Conservation (phyloP, 2,888 invertebrate species). For the Parnassius apollo region DNA sequence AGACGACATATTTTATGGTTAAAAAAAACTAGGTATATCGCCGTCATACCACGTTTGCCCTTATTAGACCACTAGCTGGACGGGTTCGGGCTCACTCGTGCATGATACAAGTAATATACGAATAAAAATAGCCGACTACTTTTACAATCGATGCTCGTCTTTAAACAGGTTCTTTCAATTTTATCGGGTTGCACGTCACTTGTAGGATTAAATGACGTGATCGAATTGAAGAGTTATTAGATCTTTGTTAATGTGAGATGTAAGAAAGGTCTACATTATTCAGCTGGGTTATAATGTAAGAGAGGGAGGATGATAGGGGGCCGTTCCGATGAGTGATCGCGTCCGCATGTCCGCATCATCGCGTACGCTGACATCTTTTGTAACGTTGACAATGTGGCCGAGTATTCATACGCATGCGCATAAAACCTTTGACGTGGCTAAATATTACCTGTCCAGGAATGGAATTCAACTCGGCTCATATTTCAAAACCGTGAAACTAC, state of each 20-base stretch:
- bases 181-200: slow-evolving; percentile 29
- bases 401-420: slow-evolving; percentile 16
- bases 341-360: slow-evolving; percentile 54
- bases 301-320: slow-evolving; percentile 25
- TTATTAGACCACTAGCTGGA: slow-evolving; percentile 56
- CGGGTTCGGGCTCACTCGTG: slow-evolving; percentile 48
- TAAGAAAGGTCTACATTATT: slow-evolving; percentile 29
- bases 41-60: slow-evolving; percentile 64
- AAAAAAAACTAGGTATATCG: slow-evolving; percentile 55
- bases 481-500: slow-evolving; percentile 8
- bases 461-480: slow-evolving; percentile 10
- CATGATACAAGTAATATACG: slow-evolving; percentile 41
- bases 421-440: slow-evolving; percentile 6
- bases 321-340: slow-evolving; percentile 54
- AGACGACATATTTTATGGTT: slow-evolving; percentile 45
- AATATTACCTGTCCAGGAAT: slow-evolving; percentile 14
- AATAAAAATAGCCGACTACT: slow-evolving; percentile 28
- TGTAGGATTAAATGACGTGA: slow-evolving; percentile 11
- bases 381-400: slow-evolving; percentile 48
- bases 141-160: slow-evolving; percentile 6
- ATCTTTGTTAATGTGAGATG: slow-evolving; percentile 1
- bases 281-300: slow-evolving; percentile 35
- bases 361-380: slow-evolving; percentile 53
- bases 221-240: slow-evolving; percentile 15
- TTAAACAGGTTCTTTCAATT: slow-evolving; percentile 27